Percentiles rank a stretch among this genome's conserved stretches.
Evolutionary conservation across 2,888 invertebrate species (phyloP).

Genomic region (Xestobium rufovillosum): DNA sequence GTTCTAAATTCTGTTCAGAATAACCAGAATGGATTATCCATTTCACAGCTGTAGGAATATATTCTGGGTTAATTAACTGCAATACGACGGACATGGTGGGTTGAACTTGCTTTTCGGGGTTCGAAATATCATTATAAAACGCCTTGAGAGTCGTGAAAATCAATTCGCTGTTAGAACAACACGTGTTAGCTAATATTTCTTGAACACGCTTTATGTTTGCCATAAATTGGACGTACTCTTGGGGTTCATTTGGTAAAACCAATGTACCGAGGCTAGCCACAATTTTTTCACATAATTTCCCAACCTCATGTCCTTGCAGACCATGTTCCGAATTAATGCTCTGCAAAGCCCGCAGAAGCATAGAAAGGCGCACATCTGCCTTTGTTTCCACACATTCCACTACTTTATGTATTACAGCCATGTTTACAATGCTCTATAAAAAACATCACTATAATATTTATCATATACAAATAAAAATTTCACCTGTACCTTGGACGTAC

Average conservation of each 20-base stretch:
- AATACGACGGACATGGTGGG: slow-evolving; percentile 55
- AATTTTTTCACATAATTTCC: slow-evolving; percentile 47
- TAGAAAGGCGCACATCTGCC: slow-evolving; percentile 44
- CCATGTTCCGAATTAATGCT: slow-evolving; percentile 41
- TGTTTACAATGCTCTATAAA: too few relatives aligned
- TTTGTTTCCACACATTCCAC: slow-evolving; percentile 45
- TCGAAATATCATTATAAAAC: slow-evolving; percentile 54
- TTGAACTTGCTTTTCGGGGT: slow-evolving; percentile 50
- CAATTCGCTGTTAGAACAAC: slow-evolving; percentile 43
- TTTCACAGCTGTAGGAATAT: slow-evolving; percentile 42
- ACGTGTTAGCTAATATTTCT: slow-evolving; percentile 36
- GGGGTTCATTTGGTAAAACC: slow-evolving; percentile 31
- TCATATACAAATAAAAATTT: too few relatives aligned
- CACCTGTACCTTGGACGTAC: too few relatives aligned
- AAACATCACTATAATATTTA: too few relatives aligned
- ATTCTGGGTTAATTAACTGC: slow-evolving; percentile 44
- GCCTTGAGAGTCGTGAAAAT: slow-evolving; percentile 51
- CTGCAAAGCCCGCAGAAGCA: slow-evolving; percentile 48
- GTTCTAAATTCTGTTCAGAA: slow-evolving; percentile 49
- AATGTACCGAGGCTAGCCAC: slow-evolving; percentile 47
- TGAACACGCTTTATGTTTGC: slow-evolving; percentile 35
- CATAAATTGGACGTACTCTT: slow-evolving; percentile 35
- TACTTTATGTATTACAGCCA: slow-evolving; percentile 55
- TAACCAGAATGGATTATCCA: slow-evolving; percentile 39
- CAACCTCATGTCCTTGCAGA: slow-evolving; percentile 41